Conservation (phyloP, 2,888 invertebrate genomes). For the Pecten maximus region DNA sequence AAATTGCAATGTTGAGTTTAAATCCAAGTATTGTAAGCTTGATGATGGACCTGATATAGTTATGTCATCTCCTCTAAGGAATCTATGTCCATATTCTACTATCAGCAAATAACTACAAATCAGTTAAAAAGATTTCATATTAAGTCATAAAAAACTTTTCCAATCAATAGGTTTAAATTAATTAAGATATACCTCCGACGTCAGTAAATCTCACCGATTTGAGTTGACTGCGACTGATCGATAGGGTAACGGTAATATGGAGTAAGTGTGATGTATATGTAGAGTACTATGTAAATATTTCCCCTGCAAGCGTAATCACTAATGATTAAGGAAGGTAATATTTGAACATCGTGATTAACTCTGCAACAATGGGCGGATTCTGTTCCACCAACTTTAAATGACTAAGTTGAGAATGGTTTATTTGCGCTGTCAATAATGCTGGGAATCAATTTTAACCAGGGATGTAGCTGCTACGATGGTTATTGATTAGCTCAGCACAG, state of each 20-base stretch:
- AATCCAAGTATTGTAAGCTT: neutral
- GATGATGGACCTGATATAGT: neutral
- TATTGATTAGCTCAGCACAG: neutral
- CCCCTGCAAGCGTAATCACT: neutral
- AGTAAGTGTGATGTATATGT: neutral
- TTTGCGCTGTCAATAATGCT: neutral
- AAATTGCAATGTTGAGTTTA: neutral
- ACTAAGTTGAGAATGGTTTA: slow-evolving; percentile 7
- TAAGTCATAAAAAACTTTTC: neutral
- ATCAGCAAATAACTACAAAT: neutral
- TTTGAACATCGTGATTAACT: slow-evolving; percentile 8
- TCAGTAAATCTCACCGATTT: neutral
- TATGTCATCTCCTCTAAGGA: too few relatives aligned
- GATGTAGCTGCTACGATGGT: neutral
- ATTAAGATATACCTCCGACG: neutral
- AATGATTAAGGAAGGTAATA: neutral
- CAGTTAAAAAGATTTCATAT: neutral
- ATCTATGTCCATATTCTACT: too few relatives aligned
- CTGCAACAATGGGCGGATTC: neutral
- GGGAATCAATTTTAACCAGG: neutral
- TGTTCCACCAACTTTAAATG: slow-evolving; percentile 15
- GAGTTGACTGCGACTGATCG: neutral
- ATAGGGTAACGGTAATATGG: neutral
- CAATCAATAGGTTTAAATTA: neutral
- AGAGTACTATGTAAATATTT: neutral